Evolutionary conservation across 2,797 vertebrate species (phyloP).

Genomic region (Synaphobranchus kaupii): DNA sequence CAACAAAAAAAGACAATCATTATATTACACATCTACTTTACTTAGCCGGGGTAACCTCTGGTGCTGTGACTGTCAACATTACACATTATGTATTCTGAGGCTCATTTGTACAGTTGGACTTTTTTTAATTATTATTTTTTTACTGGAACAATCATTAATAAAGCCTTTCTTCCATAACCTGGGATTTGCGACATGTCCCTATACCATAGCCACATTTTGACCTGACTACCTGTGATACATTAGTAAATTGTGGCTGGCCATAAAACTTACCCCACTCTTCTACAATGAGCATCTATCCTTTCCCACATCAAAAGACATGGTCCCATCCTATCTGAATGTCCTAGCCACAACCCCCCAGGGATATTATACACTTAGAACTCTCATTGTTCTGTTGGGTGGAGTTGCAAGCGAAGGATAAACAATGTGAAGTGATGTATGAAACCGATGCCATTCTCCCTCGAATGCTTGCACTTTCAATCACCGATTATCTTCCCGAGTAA

Average conservation of each 20-base stretch:
- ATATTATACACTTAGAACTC: not conserved
- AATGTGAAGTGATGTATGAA: not conserved
- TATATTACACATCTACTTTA: not conserved
- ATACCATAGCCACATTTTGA: not conserved
- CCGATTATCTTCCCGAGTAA: slow-evolving; percentile 40
- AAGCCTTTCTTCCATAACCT: not conserved
- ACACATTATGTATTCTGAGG: not conserved
- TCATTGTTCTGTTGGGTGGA: not conserved
- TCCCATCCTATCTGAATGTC: not conserved
- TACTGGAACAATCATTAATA: not conserved
- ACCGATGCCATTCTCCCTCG: not conserved
- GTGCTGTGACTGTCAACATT: no score
- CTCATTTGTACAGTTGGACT: not conserved
- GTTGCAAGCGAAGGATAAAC: not conserved
- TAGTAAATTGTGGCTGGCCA: not conserved
- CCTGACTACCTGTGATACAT: no score
- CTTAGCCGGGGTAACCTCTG: not conserved
- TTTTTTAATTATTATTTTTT: not conserved
- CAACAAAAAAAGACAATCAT: not conserved
- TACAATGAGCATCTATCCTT: not conserved
- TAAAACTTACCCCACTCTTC: not conserved
- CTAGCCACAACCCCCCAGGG: not conserved
- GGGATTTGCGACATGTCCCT: no score
- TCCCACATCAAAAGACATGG: not conserved
- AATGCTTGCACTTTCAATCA: slow-evolving; percentile 42